Base-by-base conservation (phyloP, 2,113 vertebrate genomes). In the Guaruba guarouba region DNA sequence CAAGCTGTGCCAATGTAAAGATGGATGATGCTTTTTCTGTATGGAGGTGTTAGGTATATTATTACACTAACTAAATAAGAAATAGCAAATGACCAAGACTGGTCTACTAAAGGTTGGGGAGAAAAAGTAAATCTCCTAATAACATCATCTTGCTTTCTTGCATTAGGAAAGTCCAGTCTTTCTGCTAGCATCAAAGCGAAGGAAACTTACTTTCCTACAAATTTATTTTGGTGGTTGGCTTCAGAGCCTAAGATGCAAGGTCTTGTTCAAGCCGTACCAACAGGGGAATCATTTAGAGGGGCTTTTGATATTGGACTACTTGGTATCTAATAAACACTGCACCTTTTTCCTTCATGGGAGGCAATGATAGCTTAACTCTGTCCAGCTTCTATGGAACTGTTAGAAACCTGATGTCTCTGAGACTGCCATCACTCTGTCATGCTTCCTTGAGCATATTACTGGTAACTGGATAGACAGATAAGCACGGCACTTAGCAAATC, bases 401-500 rank as follows among this genome's bases (percentile, higher is more conserved):
- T 31, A 29, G 39, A n/a, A 90, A 7, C 14, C 52, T 49, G 24
- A 17, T 17, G 29, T 77, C 35, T 46, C 63, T 48, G 71, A 69
- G 78, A 48, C 33, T 52, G n/a, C 48, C 1, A 0, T 51, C 6
- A 6, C 4, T 55, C 79, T 75, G 46, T 66, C 54, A 3, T 9
- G 55, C 55, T 91, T 25, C 4, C n/a, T 51, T 4, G 8, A 84
- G 43, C 18, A 0, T 61, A 3, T 54, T 59, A 59, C 61, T 87
- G 75, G 20, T 29, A 87, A 31, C 22, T 20, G 52, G 48, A 66
- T 25, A 63, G 54, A 28, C 67, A 82, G 82, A 51, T 49, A 78
- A 52, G 33, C 7, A 1, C 41, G 17, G 13, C 31, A 14, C 18
- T 78, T 82, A 75, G 48, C 39, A 49, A 94, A 55, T 33, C 82